phyloP scores from a whole-genome alignment of 2,888 invertebrate species.

The Fissipunctia ypsillon region DNA sequence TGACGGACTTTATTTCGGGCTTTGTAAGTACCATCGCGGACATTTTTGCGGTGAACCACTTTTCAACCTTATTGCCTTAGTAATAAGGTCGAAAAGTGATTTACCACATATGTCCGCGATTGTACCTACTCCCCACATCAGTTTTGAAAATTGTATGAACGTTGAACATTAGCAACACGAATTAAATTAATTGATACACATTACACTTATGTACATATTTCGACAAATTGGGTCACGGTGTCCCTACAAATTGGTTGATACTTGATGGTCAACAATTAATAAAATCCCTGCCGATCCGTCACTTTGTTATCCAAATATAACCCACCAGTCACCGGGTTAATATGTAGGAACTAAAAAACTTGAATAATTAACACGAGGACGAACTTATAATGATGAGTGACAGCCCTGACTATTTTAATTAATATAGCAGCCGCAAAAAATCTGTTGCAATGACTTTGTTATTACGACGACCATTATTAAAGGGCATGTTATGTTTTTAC shows the following conservation, averaged over 20 bases:
- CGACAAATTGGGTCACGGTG: slow-evolving; percentile 24
- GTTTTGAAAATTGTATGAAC: neutral
- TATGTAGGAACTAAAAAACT: slow-evolving; percentile 41
- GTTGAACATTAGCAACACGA: neutral
- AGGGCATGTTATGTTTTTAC: slow-evolving; percentile 43
- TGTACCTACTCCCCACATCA: neutral
- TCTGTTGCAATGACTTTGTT: slow-evolving; percentile 42
- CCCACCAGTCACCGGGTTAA: slow-evolving; percentile 27
- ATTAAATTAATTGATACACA: neutral
- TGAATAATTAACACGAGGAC: slow-evolving; percentile 62
- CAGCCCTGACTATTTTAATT: slow-evolving; percentile 59
- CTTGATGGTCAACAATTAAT: slow-evolving; percentile 33
- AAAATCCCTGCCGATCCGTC: slow-evolving; percentile 29
- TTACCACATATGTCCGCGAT: too few species aligned
- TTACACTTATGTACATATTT: neutral
- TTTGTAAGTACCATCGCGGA: too few species aligned
- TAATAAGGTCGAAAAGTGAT: too few species aligned
- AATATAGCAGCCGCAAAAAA: slow-evolving; percentile 56
- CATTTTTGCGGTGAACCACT: too few species aligned
- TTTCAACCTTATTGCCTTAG: too few species aligned
- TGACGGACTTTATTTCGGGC: too few species aligned
- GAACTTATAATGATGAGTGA: slow-evolving; percentile 52
- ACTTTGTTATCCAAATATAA: neutral
- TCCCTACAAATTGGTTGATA: slow-evolving; percentile 10
- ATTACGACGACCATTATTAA: slow-evolving; percentile 24